These are phyloP conservation scores for Sinocyclocheilus anshuiensis DNA, from an alignment of 2,113 vertebrate species.

Conservation along the genomic window DNA sequence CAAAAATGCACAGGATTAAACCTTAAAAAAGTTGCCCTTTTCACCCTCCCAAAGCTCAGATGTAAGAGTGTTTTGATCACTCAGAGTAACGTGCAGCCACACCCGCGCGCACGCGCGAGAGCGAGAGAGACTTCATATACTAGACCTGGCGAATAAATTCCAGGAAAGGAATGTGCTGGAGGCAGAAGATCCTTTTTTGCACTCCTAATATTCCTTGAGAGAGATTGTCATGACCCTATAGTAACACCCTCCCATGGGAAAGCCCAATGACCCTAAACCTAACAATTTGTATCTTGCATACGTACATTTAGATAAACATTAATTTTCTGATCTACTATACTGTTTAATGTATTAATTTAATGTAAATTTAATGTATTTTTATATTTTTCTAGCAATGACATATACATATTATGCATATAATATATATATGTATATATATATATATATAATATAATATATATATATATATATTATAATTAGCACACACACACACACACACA, in stretches of 20 bases:
- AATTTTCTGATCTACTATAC: background rate
- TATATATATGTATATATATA: background rate
- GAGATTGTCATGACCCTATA: background rate
- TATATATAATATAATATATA: background rate
- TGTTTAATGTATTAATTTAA: background rate
- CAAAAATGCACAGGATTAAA: background rate
- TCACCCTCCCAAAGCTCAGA: background rate
- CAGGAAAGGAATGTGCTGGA: constrained; percentile 32
- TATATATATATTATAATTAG: background rate
- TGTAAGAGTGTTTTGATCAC: background rate
- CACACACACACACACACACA: no score
- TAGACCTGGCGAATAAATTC: background rate
- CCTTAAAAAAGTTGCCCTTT: background rate
- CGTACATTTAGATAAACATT: background rate
- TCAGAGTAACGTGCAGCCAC: background rate
- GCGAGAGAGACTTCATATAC: background rate
- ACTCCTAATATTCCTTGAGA: background rate
- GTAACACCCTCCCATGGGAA: background rate
- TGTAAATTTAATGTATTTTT: background rate
- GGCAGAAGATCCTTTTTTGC: constrained; percentile 11
- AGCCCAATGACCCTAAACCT: background rate
- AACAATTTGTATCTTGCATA: background rate
- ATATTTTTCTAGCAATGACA: no score
- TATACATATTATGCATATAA: background rate
- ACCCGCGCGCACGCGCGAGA: no score